Base-by-base conservation (phyloP, 2,797 vertebrate species). In the Rachycentron canadum region DNA sequence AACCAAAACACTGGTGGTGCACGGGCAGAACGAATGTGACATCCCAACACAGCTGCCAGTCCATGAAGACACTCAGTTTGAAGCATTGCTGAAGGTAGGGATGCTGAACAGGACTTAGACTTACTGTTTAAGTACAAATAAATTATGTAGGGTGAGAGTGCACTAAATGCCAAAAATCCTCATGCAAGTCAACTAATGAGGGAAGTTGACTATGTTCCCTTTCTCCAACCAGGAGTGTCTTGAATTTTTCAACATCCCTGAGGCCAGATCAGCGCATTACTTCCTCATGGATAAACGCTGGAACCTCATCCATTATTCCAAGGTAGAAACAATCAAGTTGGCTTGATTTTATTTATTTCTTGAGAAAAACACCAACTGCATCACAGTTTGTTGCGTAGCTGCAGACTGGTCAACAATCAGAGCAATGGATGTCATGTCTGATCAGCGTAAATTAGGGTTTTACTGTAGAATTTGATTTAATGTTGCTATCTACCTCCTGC, bases 231-330 rank as follows among this genome's bases (percentile, higher is more conserved):
- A 99, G 98, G 98, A 99, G 76, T 99, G 98, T 81, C 91, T 99
- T 80, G 98, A 99, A 83, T 99, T 99, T 93, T 99, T 99, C 94
- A 99, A 99, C 85, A 98, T 99, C 83, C 97, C 98, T 1, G 98
- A 99, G 86, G 97, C 98, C 7, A 96, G 99, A 78, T 97, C 97
- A 4, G 96, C 97, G 7, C 96, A 98, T 82, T 99, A 98, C 85
- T 99, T 99, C 92, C 96, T 99, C 63, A 99, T 99, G 98, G 98
- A 99, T 94, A 99, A 99, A 86, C 94, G 98, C 25, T 99, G 98
- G 98, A 99, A 99, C 88, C 97, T 99, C 78, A 98, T 99, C 84
- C 98, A 99, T 92, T 99, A 99, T 72, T 97, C 96, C 83, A 99
- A 99, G 96, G 98, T 98, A 49, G 8, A 32, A 30, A 23, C 12